A percentile compares a stretch with the other conserved stretches of the same genome.
Evolutionary conservation across 2,888 invertebrate species (phyloP).

Genomic region (Subacronicta megacephala): DNA sequence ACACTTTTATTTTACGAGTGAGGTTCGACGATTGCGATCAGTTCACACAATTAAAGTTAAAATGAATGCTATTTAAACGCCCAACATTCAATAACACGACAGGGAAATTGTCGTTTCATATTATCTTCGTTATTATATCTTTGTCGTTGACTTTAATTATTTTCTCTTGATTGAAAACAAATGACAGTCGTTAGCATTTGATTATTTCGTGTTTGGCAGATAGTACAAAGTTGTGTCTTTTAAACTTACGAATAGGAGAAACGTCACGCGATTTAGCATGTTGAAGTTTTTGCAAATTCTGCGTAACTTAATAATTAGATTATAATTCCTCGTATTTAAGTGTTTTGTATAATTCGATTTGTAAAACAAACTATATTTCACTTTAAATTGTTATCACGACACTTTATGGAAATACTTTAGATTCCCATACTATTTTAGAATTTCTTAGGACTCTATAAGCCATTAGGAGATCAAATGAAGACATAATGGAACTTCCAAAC

Average conservation of each 20-base stretch:
- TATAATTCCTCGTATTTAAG: too few relatives aligned
- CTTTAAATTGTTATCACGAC: background rate
- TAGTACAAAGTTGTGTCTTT: conserved; percentile 13
- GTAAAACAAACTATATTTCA: too few relatives aligned
- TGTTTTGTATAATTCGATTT: too few relatives aligned
- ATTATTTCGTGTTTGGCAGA: conserved; percentile 13
- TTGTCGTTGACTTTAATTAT: conserved; percentile 35
- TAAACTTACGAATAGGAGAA: conserved; percentile 10
- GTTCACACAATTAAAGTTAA: conserved; percentile 69
- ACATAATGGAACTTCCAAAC: conserved; percentile 30
- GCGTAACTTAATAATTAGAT: background rate
- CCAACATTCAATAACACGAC: conserved; percentile 48
- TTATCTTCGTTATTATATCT: conserved; percentile 51
- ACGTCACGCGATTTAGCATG: conserved; percentile 22
- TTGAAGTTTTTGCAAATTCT: background rate
- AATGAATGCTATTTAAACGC: conserved; percentile 61
- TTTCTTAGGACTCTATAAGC: conserved; percentile 9
- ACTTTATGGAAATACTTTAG: background rate
- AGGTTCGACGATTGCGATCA: conserved; percentile 58
- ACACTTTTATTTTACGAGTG: conserved; percentile 50
- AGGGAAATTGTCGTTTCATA: conserved; percentile 35
- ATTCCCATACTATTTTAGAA: background rate
- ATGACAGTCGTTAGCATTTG: conserved; percentile 29
- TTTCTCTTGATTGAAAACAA: conserved; percentile 49
- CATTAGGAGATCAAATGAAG: conserved; percentile 44